phyloP scores from a whole-genome alignment of 2,113 vertebrate genomes.

The Hyperopisus bebe region DNA sequence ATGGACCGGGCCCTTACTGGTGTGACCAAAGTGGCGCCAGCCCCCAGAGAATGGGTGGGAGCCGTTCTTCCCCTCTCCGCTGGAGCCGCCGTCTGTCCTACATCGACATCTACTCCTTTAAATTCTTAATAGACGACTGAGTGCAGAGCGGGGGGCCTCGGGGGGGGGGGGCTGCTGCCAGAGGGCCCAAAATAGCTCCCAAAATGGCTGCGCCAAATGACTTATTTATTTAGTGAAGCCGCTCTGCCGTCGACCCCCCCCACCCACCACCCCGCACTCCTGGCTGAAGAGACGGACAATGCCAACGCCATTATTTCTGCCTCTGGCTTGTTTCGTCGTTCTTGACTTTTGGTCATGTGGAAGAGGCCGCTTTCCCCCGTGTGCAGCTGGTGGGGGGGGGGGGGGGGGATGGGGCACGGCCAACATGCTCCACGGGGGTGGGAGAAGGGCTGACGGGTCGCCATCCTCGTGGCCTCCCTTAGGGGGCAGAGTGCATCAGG shows the following conservation, averaged over 20 bases:
- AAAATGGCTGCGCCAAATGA: conserved; percentile 35
- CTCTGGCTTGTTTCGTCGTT: neutral
- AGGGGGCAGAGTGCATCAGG: neutral
- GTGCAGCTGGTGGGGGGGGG: no score
- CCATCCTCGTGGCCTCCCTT: no score
- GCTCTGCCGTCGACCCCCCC: neutral
- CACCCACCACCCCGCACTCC: neutral
- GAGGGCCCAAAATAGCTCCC: conserved; percentile 51
- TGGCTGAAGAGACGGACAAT: neutral
- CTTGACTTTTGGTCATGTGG: neutral
- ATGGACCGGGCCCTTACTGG: neutral
- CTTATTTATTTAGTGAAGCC: conserved; percentile 49
- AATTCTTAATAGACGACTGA: conserved; percentile 63
- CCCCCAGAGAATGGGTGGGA: neutral
- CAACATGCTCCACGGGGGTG: no score
- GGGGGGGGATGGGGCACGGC: no score
- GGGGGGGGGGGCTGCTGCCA: conserved; percentile 42
- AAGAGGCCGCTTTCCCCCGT: neutral
- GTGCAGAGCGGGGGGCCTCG: conserved; percentile 32
- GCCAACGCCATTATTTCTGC: neutral
- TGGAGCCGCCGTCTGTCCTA: conserved; percentile 53
- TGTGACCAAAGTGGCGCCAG: neutral
- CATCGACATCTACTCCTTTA: conserved; percentile 50
- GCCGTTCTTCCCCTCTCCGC: conserved; percentile 15
- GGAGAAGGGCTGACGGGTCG: no score